These are phyloP conservation scores for Glyptemys insculpta DNA, from an alignment of 2,797 vertebrate species.

Conservation along the genomic window DNA sequence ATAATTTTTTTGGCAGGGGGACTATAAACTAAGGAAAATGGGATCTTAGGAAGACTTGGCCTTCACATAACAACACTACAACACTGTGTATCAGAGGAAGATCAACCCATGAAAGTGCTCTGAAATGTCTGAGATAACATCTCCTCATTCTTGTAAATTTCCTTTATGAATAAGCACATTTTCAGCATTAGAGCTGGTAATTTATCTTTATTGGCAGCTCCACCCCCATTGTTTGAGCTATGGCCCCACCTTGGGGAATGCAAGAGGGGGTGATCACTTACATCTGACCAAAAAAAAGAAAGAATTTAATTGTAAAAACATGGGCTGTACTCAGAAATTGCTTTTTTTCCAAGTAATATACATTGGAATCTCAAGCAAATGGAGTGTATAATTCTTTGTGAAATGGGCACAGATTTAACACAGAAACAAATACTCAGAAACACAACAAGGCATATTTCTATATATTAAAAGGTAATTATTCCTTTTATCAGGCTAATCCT, in stretches of 20 bases:
- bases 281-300: not conserved
- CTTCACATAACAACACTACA: not conserved
- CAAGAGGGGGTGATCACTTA: not conserved
- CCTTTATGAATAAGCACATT: slow-evolving; percentile 16
- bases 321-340: slow-evolving; percentile 28
- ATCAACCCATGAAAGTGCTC: not conserved
- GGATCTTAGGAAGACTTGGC: not conserved
- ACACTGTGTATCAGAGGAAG: not conserved
- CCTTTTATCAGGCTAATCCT: slow-evolving; percentile 35
- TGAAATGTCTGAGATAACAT: not conserved
- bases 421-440: slow-evolving; percentile 49
- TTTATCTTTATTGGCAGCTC: not conserved
- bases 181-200: not conserved
- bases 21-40: not conserved
- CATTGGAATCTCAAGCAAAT: slow-evolving; percentile 71
- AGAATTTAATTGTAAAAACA: slow-evolving; percentile 68
- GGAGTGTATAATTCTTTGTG: slow-evolving; percentile 64
- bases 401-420: slow-evolving; percentile 56
- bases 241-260: not conserved
- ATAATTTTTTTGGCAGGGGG: not conserved
- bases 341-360: slow-evolving; percentile 52
- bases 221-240: not conserved
- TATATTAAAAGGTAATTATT: not conserved
- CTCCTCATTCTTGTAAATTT: not conserved
- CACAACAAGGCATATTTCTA: not conserved